Evolutionary conservation across 2,113 vertebrate genomes (phyloP).

Genomic region (Cisticola juncidis): DNA sequence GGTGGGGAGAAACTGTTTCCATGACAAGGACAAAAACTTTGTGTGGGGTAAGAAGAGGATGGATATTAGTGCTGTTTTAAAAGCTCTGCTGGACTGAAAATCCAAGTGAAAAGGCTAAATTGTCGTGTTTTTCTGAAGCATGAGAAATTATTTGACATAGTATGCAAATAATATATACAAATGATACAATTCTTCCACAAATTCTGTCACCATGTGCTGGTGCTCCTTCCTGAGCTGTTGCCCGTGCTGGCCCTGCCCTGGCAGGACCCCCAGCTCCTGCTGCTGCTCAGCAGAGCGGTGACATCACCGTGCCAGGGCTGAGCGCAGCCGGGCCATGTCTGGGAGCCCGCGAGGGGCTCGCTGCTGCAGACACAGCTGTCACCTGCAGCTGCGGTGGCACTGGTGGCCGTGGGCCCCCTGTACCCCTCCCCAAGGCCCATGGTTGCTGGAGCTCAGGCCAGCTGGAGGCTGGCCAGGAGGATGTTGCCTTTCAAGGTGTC

Average conservation of each 20-base stretch:
- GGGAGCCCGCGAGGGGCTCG: neutral
- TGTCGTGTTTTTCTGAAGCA: neutral
- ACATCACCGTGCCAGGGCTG: neutral
- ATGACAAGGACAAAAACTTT: neutral
- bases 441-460: neutral
- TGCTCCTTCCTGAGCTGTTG: neutral
- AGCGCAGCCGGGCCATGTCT: neutral
- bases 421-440: neutral
- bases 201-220: neutral
- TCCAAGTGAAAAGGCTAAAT: neutral
- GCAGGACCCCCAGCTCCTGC: neutral
- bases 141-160: neutral
- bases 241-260: neutral
- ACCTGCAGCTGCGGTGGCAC: neutral
- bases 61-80: neutral
- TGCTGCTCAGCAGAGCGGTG: neutral
- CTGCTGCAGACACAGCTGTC: neutral
- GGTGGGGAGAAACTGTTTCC: neutral
- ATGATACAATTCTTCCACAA: neutral
- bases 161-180: neutral
- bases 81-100: neutral
- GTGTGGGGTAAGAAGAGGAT: neutral
- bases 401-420: neutral
- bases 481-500: neutral
- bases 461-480: neutral